Evolutionary conservation across 2,888 invertebrate genomes (phyloP).

Genomic region (Scaptomyza flava): DNA sequence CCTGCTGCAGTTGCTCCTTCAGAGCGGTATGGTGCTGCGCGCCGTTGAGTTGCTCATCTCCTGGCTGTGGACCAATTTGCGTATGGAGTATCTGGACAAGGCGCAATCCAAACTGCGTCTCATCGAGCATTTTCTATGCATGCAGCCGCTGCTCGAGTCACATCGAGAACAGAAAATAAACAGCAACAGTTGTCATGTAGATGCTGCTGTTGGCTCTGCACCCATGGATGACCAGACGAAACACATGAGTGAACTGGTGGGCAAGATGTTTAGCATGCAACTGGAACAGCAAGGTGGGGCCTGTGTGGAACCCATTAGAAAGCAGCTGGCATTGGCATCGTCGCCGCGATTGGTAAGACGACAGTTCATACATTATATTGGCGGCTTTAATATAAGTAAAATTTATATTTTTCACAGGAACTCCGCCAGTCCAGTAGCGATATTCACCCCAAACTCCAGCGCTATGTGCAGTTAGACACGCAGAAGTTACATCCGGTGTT

Average conservation of each 20-base stretch:
- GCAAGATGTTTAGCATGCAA: constrained; percentile 52
- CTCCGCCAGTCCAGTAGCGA: background rate
- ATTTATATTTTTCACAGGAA: constrained; percentile 9
- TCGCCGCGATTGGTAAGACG: constrained; percentile 45
- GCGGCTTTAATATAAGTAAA: too few relatives aligned
- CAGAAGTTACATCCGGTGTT: constrained; percentile 25
- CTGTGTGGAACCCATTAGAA: constrained; percentile 73
- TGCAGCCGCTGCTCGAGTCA: constrained; percentile 27
- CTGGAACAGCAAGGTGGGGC: constrained; percentile 36
- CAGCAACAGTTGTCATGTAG: constrained; percentile 5
- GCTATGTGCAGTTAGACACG: constrained; percentile 45
- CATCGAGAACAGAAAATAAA: background rate
- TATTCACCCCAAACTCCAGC: constrained; percentile 42
- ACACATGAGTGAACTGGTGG: constrained; percentile 40
- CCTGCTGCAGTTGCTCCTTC: constrained; percentile 69
- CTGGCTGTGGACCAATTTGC: constrained; percentile 81
- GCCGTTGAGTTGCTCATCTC: constrained; percentile 74
- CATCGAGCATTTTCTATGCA: constrained; percentile 66
- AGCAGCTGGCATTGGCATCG: constrained; percentile 50
- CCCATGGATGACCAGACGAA: constrained; percentile 37
- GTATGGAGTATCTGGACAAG: constrained; percentile 78
- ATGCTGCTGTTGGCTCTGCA: background rate
- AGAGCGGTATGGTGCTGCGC: constrained; percentile 75
- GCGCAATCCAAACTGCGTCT: constrained; percentile 75
- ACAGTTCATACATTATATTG: background rate